phyloP scores from a whole-genome alignment of 2,888 invertebrate genomes.

The Cerastis rubricosa region DNA sequence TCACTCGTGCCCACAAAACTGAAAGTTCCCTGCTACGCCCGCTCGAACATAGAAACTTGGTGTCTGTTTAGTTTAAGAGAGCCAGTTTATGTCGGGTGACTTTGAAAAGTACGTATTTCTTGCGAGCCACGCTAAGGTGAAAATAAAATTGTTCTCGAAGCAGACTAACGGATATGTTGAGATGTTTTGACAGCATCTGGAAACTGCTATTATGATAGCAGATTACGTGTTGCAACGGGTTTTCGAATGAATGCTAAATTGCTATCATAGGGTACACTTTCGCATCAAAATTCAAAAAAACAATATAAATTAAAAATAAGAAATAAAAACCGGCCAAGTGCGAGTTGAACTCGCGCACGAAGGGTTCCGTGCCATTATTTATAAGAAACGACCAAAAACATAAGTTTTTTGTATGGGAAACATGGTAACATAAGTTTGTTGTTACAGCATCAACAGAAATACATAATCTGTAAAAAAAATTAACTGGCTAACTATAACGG shows the following conservation, averaged over 20 bases:
- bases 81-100: conserved; percentile 82
- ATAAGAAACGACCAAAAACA: no score
- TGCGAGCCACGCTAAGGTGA: conserved; percentile 65
- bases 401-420: no score
- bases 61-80: conserved; percentile 84
- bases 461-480: no score
- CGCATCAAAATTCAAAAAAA: neutral
- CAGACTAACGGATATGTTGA: conserved; percentile 32
- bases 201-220: conserved; percentile 26
- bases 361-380: no score
- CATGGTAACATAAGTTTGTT: no score
- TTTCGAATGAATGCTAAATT: neutral
- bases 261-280: neutral
- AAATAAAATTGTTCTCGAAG: conserved; percentile 70
- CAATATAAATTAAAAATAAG: neutral
- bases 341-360: no score
- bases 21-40: conserved; percentile 74
- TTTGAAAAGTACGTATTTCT: conserved; percentile 82
- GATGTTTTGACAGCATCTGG: conserved; percentile 57
- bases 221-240: conserved; percentile 27
- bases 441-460: no score
- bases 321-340: no score
- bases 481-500: no score
- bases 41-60: conserved; percentile 76
- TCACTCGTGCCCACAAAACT: conserved; percentile 68